Evolutionary conservation across 2,797 vertebrate species (phyloP).

Genomic region (Anisognathus igniventris): DNA sequence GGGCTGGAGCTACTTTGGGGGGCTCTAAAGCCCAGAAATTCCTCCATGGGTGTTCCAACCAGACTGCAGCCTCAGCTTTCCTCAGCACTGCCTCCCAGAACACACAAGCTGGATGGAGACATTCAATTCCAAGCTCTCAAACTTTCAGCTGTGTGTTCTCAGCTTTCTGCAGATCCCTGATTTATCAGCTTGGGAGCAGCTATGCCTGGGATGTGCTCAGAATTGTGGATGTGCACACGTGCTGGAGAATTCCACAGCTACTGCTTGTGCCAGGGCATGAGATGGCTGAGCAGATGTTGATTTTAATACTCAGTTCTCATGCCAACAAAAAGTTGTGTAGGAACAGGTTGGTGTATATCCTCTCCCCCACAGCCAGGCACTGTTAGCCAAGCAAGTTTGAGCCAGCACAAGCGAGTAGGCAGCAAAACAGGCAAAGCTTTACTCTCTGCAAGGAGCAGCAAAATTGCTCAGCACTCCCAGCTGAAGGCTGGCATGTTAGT

Average conservation of each 20-base stretch:
- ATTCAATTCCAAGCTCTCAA: background rate
- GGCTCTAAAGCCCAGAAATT: background rate
- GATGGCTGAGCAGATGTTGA: background rate
- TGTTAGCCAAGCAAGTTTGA: background rate
- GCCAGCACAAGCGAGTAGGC: background rate
- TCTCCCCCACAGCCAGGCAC: background rate
- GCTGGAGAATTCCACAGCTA: background rate
- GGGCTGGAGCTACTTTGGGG: background rate
- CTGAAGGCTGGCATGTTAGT: background rate
- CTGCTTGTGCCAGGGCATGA: background rate
- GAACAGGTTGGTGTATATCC: slow-evolving; percentile 21
- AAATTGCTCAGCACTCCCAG: background rate
- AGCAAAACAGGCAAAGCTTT: slow-evolving; percentile 9
- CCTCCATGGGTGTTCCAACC: background rate
- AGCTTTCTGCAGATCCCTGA: background rate
- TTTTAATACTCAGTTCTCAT: background rate
- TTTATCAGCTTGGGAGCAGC: background rate
- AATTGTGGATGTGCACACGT: background rate
- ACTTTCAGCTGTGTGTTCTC: background rate
- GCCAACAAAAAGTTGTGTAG: background rate
- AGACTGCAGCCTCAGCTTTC: background rate
- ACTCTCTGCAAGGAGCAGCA: slow-evolving; percentile 4
- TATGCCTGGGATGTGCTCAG: background rate
- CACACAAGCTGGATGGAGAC: background rate
- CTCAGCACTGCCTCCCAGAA: background rate